Percentiles rank a stretch among this genome's conserved stretches.
Conservation (phyloP, 1,140 invertebrate genomes). For the Trachymyrmex cornetzi region DNA sequence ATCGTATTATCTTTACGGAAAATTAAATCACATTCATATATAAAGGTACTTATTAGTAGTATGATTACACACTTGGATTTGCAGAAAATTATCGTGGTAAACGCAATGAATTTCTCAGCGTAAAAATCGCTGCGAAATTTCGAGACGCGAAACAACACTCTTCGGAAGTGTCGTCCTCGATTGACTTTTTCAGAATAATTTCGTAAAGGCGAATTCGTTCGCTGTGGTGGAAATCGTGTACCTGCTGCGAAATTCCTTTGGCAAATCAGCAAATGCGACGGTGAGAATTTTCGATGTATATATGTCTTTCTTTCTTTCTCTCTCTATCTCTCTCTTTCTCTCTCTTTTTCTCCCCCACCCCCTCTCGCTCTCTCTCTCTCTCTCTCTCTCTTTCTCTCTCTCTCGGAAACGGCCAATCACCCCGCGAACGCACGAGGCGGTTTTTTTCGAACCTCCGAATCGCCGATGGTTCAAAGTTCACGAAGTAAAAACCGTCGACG, state of each 20-base stretch:
- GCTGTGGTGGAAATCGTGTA: background rate
- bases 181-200: background rate
- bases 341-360: too few relatives aligned
- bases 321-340: background rate
- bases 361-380: background rate
- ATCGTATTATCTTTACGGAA: too few relatives aligned
- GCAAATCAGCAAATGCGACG: background rate
- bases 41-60: too few relatives aligned
- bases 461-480: background rate
- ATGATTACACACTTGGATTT: too few relatives aligned
- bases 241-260: slow-evolving; percentile 9
- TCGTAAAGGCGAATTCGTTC: background rate
- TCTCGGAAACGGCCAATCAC: background rate
- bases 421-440: background rate
- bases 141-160: background rate
- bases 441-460: background rate
- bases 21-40: too few relatives aligned
- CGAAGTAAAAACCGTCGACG: background rate
- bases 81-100: too few relatives aligned
- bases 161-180: background rate
- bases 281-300: background rate
- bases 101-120: background rate
- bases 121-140: slow-evolving; percentile 1
- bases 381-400: background rate
- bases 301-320: background rate